Evolutionary conservation across 1,140 invertebrate genomes (phyloP), one percentile per base, ranked within the genome.

Genomic region (Lamellibrachia luymesi): DNA sequence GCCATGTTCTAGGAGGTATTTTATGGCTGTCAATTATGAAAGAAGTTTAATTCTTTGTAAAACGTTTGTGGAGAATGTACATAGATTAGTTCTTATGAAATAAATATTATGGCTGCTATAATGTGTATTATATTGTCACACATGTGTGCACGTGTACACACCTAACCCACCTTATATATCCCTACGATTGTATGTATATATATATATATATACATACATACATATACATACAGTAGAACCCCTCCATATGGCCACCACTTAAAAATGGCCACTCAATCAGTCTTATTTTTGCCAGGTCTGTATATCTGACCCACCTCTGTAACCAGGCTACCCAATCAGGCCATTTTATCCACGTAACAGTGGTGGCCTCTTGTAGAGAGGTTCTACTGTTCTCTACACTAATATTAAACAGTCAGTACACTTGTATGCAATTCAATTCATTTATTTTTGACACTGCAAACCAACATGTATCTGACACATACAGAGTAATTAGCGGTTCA

Each of bases 371-470:
- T 80, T 80, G 1, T 80, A 56, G 52, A 38, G 38, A 38, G 64
- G 64, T 80, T 80, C 64, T 8, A 80, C 64, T 17, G 13, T 80
- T 22, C 8, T 10, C 25, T 38, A 38, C 38, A 17, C 64, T 22
- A 80, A 22, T 80, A 80, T 2, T 10, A 80, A 80, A 80, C 4
- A 80, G 25, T 17, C 64, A 80, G 64, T 2, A 80, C 64, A 80
- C 25, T 80, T 80, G 64, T 80, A 22, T 2, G 64, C 4, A 80
- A 80, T 80, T 80, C 4, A 80, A 80, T 80, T 80, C 64, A 22
- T 80, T 80, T 80, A 80, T 80, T 80, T 80, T 80, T 17, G 64
- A 80, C 64, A 80, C 64, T 80, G 64, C 64, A 80, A 80, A 80
- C 64, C 64, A 80, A 80, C 64, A 80, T 22, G 64, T 80, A 80